Evolutionary conservation across 92 coral and sea anemone genomes (phyloP), one percentile per base, ranked within the genome.

Genomic region (Actinernus sp.): DNA sequence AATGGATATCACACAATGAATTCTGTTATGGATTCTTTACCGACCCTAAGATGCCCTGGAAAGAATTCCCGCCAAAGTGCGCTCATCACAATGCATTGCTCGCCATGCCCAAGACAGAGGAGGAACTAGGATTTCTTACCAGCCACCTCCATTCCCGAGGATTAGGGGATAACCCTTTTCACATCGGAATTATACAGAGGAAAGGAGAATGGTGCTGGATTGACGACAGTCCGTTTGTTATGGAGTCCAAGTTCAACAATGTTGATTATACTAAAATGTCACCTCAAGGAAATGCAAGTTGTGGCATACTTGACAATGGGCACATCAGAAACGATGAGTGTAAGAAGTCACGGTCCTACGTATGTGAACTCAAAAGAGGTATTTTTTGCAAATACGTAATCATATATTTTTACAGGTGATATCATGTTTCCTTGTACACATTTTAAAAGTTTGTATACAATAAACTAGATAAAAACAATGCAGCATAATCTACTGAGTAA

Each of bases 21-120:
- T 92, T 83, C 29, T 92, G 97, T 63, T 92, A 83, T 83, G 69
- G 81, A 49, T 57, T 88, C 34, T 74, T 68, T n/a, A 62, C 76
- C 32, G 30, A 56, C 17, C 46, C 95, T 9, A 70, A 51, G 13
- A 58, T 58, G 6, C 74, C 56, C 30, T 92, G 94, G 94, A 64
- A 44, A 32, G 83, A 78, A 14, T 63, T 68, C 37, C 92, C 95
- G 13, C 68, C 39, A 43, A 58, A 83, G 39, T 92, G 97, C 57
- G 82, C 90, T 29, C 47, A 26, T 29, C 65, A 68, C 24, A 82
- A 71, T 33, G 92, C 86, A 14, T 59, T 68, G 33, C 78, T 92
- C n/a, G 97, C 97, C 13, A 88, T 92, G 92, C 97, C 97, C 0
- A 92, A 84, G 58, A 79, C 97, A 4, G 84, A 84, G 56, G 85